phyloP scores from a whole-genome alignment of 2,888 invertebrate species.

The Amphimallon solstitiale region DNA sequence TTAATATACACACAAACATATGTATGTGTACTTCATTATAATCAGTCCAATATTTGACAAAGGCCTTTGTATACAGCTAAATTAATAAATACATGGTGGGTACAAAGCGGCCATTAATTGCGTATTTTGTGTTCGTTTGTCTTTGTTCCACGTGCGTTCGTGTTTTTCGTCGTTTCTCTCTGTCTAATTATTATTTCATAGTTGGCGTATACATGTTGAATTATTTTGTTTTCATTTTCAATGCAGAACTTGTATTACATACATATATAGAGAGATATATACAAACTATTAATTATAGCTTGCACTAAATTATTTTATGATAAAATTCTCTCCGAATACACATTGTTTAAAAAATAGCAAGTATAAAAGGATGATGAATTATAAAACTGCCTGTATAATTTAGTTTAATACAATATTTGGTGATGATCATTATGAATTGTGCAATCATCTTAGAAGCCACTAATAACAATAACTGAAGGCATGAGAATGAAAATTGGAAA shows the following conservation, averaged over 20 bases:
- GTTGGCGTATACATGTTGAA: not conserved
- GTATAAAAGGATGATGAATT: too few species aligned
- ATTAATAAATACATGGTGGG: conserved; percentile 39
- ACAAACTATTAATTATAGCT: too few species aligned
- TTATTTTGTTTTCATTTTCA: conserved; percentile 6
- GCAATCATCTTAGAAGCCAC: too few species aligned
- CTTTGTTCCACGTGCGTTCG: not conserved
- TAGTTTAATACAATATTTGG: too few species aligned
- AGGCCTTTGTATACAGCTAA: conserved; percentile 52
- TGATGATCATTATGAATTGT: too few species aligned
- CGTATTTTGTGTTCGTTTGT: conserved; percentile 34
- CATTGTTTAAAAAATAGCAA: too few species aligned
- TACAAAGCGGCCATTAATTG: conserved; percentile 38
- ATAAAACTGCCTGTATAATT: too few species aligned
- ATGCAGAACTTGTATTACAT: not conserved
- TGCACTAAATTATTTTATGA: too few species aligned
- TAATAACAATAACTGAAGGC: too few species aligned
- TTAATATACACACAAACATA: not conserved
- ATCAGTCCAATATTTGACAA: conserved; percentile 57
- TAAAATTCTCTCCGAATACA: too few species aligned
- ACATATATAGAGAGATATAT: too few species aligned
- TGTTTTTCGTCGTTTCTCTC: not conserved
- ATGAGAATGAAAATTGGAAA: too few species aligned
- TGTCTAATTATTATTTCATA: conserved; percentile 18
- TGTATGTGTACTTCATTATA: conserved; percentile 41